A percentile compares a stretch with the other conserved stretches of the same genome.
Evolutionary conservation across 2,113 vertebrate genomes (phyloP).

Genomic region (Anguilla japonica): DNA sequence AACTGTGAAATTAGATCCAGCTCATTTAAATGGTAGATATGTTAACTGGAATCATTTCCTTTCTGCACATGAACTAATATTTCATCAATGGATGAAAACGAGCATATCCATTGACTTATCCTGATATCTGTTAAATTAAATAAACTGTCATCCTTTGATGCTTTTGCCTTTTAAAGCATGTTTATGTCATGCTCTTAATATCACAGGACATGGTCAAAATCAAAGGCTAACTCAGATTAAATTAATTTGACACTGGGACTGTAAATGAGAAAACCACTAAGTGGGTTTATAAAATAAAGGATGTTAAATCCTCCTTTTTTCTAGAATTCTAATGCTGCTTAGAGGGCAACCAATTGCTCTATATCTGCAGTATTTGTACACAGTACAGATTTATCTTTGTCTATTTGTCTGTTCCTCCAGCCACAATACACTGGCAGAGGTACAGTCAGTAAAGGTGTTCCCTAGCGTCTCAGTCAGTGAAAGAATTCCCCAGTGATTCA

Average conservation of each 20-base stretch:
- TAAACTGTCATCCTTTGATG: constrained; percentile 51
- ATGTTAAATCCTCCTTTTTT: constrained; percentile 24
- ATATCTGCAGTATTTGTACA: neutral
- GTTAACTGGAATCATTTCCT: neutral
- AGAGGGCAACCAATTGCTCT: neutral
- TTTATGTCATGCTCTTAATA: constrained; percentile 55
- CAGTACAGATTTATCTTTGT: neutral
- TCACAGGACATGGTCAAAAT: constrained; percentile 54
- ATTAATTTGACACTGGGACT: constrained; percentile 61
- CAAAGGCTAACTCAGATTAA: constrained; percentile 51
- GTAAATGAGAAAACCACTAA: constrained; percentile 11
- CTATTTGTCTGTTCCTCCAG: neutral
- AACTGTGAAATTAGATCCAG: too few species aligned
- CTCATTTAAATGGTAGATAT: too few species aligned
- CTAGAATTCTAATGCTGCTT: constrained; percentile 37
- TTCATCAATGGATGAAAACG: neutral
- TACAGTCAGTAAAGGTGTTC: neutral
- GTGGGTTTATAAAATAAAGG: too few species aligned
- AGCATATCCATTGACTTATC: constrained; percentile 22
- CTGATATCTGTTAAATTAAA: constrained; percentile 49
- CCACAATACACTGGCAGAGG: neutral
- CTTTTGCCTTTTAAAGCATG: constrained; percentile 25
- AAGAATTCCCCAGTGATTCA: neutral
- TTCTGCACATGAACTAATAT: constrained; percentile 21
- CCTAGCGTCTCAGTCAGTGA: neutral